phyloP scores from a whole-genome alignment of 2,888 invertebrate species.

The Cerastis rubricosa region DNA sequence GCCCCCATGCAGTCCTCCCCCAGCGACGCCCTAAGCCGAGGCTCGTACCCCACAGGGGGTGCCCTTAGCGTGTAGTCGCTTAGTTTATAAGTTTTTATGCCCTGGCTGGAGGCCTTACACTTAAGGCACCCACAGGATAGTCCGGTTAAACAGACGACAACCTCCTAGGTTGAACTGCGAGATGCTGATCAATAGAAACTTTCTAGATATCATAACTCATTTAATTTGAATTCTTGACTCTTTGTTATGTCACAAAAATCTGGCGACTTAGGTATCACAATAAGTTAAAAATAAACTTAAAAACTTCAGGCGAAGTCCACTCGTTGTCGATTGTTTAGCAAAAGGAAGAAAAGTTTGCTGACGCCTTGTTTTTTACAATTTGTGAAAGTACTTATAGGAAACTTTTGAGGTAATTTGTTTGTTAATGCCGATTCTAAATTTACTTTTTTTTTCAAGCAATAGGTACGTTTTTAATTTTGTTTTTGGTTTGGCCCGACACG shows the following conservation, averaged over 20 bases:
- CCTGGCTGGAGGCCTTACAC: too few species aligned
- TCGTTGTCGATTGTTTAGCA: background rate
- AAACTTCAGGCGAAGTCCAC: background rate
- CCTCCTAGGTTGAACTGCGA: too few species aligned
- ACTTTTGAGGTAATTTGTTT: background rate
- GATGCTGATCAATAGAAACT: too few species aligned
- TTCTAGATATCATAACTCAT: too few species aligned
- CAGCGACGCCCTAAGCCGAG: too few species aligned
- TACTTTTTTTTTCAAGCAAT: background rate
- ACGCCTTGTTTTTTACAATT: constrained; percentile 8
- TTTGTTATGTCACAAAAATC: background rate
- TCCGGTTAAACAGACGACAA: too few species aligned
- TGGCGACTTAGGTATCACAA: background rate
- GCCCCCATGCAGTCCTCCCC: too few species aligned
- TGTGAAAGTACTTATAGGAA: constrained; percentile 3
- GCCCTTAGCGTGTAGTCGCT: too few species aligned
- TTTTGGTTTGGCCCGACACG: background rate
- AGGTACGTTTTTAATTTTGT: background rate
- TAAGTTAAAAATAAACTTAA: background rate
- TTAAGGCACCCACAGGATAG: too few species aligned
- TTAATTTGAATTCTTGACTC: background rate
- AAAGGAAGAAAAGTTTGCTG: background rate
- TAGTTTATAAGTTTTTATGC: too few species aligned
- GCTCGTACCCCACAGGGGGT: too few species aligned
- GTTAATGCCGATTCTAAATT: background rate